phyloP scores from a whole-genome alignment of 2,888 invertebrate genomes.

The Aelia acuminata region DNA sequence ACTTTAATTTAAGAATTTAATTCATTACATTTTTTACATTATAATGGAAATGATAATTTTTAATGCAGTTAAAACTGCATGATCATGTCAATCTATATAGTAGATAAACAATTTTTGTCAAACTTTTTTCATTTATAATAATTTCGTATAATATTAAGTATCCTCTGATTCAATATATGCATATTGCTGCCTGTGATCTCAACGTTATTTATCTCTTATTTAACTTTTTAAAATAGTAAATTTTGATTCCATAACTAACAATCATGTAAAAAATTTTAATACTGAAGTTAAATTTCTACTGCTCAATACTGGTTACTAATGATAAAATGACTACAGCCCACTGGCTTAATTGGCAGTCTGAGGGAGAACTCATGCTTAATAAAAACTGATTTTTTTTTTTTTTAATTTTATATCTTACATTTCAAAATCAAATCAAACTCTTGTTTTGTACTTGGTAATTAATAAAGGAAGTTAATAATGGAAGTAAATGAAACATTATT shows the following conservation, averaged over 20 bases:
- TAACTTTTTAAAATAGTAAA: no score
- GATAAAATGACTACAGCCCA: no score
- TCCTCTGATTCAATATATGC: background rate
- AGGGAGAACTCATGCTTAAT: no score
- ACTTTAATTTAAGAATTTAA: constrained; percentile 27
- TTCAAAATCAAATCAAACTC: no score
- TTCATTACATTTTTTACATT: constrained; percentile 1
- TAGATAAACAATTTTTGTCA: background rate
- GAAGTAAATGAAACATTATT: no score
- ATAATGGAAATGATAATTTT: constrained; percentile 8
- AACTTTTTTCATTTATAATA: background rate
- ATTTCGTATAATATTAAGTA: background rate
- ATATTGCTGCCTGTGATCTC: background rate
- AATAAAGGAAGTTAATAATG: no score
- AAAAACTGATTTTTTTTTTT: no score
- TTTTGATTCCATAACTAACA: background rate
- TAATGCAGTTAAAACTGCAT: constrained; percentile 23
- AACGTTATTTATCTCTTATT: background rate
- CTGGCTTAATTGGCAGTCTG: no score
- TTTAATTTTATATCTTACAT: no score
- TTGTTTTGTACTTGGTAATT: no score
- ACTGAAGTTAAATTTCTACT: background rate
- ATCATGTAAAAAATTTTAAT: background rate
- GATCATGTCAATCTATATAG: background rate
- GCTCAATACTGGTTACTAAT: background rate